These are phyloP conservation scores for Pharmacophagus antenor DNA, from an alignment of 2,888 invertebrate species.

Conservation along the genomic window DNA sequence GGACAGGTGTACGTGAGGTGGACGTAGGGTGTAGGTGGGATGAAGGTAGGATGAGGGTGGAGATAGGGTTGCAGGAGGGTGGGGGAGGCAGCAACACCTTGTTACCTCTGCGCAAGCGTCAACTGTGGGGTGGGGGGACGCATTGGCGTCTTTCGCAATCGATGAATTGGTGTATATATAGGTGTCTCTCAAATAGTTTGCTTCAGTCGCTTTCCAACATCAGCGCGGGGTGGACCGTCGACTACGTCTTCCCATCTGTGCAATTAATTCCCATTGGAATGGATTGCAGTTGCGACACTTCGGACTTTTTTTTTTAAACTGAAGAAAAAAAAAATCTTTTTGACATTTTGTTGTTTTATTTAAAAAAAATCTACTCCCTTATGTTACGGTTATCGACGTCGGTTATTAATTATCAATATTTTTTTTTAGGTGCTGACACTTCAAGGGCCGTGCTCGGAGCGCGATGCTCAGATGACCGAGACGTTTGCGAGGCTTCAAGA, in stretches of 20 bases:
- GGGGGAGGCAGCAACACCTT: not conserved
- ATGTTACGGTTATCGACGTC: not conserved
- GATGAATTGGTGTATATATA: not conserved
- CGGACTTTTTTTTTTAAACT: too few relatives aligned
- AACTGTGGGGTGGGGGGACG: not conserved
- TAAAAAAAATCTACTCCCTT: not conserved
- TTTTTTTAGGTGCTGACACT: constrained; percentile 73
- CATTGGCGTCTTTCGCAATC: not conserved
- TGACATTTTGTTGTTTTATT: not conserved
- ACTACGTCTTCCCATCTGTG: not conserved
- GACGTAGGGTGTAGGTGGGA: too few relatives aligned
- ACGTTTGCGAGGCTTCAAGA: constrained; percentile 80
- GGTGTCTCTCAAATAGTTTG: not conserved
- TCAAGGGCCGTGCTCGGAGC: constrained; percentile 81
- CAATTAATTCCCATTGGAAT: not conserved
- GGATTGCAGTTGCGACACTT: not conserved
- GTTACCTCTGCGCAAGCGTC: not conserved
- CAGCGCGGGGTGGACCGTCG: not conserved
- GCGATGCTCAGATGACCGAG: constrained; percentile 81
- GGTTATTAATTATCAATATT: not conserved
- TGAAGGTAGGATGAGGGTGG: too few relatives aligned
- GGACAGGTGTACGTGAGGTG: too few relatives aligned
- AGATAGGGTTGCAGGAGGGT: too few relatives aligned
- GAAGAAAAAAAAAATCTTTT: too few relatives aligned
- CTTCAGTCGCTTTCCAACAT: not conserved